phyloP scores from a whole-genome alignment of 1,140 invertebrate genomes.

The Lepidurus packardi region DNA sequence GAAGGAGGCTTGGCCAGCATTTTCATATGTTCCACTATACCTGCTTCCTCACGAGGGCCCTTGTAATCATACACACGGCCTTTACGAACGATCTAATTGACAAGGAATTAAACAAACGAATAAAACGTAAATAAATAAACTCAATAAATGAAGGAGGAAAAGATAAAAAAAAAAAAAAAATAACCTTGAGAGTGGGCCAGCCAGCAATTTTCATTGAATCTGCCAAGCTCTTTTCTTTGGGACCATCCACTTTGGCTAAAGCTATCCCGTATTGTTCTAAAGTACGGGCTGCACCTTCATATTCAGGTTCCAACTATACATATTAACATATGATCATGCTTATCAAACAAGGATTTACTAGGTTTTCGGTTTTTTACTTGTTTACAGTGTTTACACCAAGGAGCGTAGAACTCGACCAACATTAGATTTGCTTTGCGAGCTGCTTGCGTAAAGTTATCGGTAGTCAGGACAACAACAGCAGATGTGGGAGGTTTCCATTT shows the following conservation, averaged over 20 bases:
- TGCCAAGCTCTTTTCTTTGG: conserved; percentile 45
- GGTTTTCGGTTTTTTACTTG: conserved; percentile 37
- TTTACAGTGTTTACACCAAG: conserved; percentile 49
- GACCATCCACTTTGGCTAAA: conserved; percentile 51
- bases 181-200: conserved; percentile 47
- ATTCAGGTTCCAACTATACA: conserved; percentile 48
- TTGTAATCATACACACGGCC: conserved; percentile 50
- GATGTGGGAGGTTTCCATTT: conserved; percentile 54
- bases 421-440: conserved; percentile 49
- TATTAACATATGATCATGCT: conserved; percentile 23
- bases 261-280: conserved; percentile 45
- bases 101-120: not conserved
- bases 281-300: conserved; percentile 48
- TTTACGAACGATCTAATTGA: conserved; percentile 46
- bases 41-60: conserved; percentile 48
- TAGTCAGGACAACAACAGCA: conserved; percentile 52
- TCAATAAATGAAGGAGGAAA: not conserved
- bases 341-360: conserved; percentile 20
- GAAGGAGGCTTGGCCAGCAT: conserved; percentile 51
- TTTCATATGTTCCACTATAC: conserved; percentile 51
- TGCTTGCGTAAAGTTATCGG: conserved; percentile 52
- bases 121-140: not conserved
- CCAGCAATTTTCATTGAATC: conserved; percentile 47
- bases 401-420: conserved; percentile 59
- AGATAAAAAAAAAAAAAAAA: too few relatives aligned